These are phyloP conservation scores for Zosterops hypoxanthus DNA, from an alignment of 2,113 vertebrate genomes.

Conservation along the genomic window DNA sequence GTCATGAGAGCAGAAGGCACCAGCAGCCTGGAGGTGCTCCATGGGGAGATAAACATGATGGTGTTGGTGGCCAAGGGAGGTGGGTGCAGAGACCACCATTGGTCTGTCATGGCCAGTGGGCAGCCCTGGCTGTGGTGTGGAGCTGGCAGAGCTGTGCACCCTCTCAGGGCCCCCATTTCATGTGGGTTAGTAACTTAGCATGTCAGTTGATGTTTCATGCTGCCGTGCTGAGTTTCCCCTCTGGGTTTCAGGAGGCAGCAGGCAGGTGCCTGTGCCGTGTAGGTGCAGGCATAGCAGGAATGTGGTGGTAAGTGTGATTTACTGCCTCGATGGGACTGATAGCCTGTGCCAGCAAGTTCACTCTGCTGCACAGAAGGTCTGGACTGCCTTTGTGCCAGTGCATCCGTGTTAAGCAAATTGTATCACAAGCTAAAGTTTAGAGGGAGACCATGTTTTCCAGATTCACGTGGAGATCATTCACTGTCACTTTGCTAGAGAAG, in stretches of 20 bases:
- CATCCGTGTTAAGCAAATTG: not conserved
- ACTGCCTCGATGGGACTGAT: not conserved
- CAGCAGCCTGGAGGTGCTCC: not conserved
- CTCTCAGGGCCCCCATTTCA: not conserved
- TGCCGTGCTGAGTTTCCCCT: not conserved
- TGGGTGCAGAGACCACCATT: not conserved
- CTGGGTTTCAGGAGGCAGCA: not conserved
- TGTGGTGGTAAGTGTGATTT: not conserved
- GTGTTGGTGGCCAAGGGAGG: not conserved
- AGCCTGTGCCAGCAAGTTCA: not conserved
- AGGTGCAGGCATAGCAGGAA: not conserved
- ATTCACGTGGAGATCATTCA: rapidly evolving
- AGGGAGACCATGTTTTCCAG: not conserved
- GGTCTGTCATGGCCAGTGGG: rapidly evolving
- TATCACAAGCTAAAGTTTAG: not conserved
- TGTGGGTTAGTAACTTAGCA: not conserved
- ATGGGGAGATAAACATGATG: not conserved
- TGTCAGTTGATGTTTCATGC: not conserved
- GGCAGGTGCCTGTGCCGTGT: not conserved
- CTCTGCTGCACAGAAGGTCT: not conserved
- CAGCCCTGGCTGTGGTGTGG: not conserved
- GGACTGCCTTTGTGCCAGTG: not conserved
- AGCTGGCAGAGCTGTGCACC: not conserved
- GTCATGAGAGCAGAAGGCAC: not conserved
- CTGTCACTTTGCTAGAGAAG: not conserved